phyloP scores from a whole-genome alignment of 2,888 invertebrate genomes.

The Apotomis betuletana region DNA sequence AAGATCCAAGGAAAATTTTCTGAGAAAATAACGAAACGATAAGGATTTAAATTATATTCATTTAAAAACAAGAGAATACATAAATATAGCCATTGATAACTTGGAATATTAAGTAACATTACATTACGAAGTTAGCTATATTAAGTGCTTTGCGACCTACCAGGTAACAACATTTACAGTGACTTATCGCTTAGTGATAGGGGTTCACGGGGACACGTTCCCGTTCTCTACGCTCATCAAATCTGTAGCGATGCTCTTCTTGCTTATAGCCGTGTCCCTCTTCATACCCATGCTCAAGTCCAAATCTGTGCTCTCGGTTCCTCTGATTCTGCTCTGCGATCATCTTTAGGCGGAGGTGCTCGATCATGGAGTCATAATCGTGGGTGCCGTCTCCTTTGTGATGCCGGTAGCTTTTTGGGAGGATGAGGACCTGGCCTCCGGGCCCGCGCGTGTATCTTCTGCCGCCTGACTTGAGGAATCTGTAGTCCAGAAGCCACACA shows the following conservation, averaged over 20 bases:
- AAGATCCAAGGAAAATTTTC: too few species aligned
- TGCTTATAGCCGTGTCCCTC: neutral
- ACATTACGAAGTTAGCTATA: too few species aligned
- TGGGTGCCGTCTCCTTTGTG: constrained; percentile 60
- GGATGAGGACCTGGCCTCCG: constrained; percentile 70
- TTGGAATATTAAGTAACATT: too few species aligned
- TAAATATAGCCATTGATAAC: too few species aligned
- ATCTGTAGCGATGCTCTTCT: neutral
- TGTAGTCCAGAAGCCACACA: constrained; percentile 69
- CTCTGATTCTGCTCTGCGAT: constrained; percentile 50
- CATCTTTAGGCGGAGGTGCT: constrained; percentile 62
- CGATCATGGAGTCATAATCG: constrained; percentile 68
- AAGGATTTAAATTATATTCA: too few species aligned
- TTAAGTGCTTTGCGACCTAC: too few species aligned
- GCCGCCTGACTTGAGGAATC: constrained; percentile 72
- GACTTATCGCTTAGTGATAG: neutral
- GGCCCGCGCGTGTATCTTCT: constrained; percentile 70
- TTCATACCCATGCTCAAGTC: neutral
- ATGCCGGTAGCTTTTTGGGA: constrained; percentile 61
- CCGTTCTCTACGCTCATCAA: neutral
- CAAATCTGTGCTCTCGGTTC: neutral
- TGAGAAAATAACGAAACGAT: too few species aligned
- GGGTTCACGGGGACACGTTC: neutral
- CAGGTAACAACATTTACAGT: neutral
- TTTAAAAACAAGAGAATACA: too few species aligned